A percentile compares a stretch with the other conserved stretches of the same genome.
Evolutionary conservation across 1,140 invertebrate genomes (phyloP).

Genomic region (Procambarus clarkii): DNA sequence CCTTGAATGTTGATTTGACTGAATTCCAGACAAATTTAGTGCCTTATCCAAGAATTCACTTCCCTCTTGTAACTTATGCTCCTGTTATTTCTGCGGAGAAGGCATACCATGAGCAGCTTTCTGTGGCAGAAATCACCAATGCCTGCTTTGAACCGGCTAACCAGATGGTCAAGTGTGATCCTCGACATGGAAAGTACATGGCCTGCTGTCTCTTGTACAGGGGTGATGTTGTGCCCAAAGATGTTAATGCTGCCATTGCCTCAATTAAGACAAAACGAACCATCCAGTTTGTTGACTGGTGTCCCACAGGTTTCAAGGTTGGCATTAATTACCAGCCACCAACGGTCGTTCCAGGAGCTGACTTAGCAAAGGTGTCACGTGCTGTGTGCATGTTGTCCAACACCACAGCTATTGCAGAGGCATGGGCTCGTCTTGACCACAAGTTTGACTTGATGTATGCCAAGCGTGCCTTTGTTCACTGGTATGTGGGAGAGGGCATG

Average conservation of each 20-base stretch:
- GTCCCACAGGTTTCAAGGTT: conserved; percentile 89
- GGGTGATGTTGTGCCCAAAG: conserved; percentile 45
- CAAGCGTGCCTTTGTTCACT: conserved; percentile 79
- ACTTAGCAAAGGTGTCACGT: conserved; percentile 77
- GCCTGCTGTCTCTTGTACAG: conserved; percentile 83
- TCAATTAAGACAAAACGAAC: conserved; percentile 74
- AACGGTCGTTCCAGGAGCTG: conserved; percentile 78
- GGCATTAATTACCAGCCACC: conserved; percentile 79
- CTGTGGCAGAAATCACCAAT: conserved; percentile 79
- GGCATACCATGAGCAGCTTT: conserved; percentile 68
- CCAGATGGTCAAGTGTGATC: conserved; percentile 95
- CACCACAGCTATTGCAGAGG: conserved; percentile 74
- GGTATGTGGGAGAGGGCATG: conserved; percentile 55
- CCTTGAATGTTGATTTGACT: conserved; percentile 45
- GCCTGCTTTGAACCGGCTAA: conserved; percentile 91
- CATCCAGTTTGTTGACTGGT: conserved; percentile 94
- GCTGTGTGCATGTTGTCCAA: conserved; percentile 78
- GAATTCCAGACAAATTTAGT: conserved; percentile 76
- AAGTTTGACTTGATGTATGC: conserved; percentile 76
- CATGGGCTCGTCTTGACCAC: conserved; percentile 52
- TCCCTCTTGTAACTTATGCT: conserved; percentile 89
- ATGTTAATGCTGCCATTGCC: conserved; percentile 46
- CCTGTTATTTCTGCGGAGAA: conserved; percentile 90
- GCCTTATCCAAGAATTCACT: conserved; percentile 89
- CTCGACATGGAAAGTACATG: conserved; percentile 93